Base-by-base conservation (phyloP, 2,888 invertebrate species). In the Thereva unica region DNA sequence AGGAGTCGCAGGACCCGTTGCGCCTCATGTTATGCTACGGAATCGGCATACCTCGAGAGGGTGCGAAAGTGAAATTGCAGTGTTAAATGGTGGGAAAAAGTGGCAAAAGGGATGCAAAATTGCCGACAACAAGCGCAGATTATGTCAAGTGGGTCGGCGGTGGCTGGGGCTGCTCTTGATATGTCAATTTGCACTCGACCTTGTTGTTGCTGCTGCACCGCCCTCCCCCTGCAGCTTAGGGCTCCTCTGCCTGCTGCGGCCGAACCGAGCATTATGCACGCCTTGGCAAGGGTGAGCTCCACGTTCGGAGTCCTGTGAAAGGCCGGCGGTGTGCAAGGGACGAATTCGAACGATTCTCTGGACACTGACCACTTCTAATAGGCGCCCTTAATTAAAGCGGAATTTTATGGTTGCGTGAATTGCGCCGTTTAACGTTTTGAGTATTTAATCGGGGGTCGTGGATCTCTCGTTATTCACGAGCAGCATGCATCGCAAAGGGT, bases 1-100 rank as follows among this genome's bases (percentile, higher is more conserved):
- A 9, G 45, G 9, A 9, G 10, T 10, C 34, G 23, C 44, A 34
- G 23, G 41, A 23, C 23, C 41, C 38, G 38, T 49, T 50, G 23
- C 23, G 42, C 42, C 42, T 10, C 50, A 41, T 41, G 50, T 50
- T 49, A n/a, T 49, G 50, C 41, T 40, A 40, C 23, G 61, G 49
- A 61, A 61, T 61, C 61, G 50, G 61, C 61, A 50, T 50, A 50
- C 61, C 61, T 61, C 61, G 61, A 61, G 61, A 61, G 61, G 61
- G 61, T 61, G 61, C 61, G 61, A 61, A 61, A 61, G 61, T 61
- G 61, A 61, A 61, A 61, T 61, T 61, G 61, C 61, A 61, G 50
- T 61, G 61, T 61, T 61, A 61, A 61, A 61, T 61, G 61, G 61
- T 61, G 61, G 50, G 61, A 61, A 61, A 61, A 61, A 61, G 50